Evolutionary conservation across 1,140 invertebrate genomes (phyloP).

Genomic region (Galleria mellonella): DNA sequence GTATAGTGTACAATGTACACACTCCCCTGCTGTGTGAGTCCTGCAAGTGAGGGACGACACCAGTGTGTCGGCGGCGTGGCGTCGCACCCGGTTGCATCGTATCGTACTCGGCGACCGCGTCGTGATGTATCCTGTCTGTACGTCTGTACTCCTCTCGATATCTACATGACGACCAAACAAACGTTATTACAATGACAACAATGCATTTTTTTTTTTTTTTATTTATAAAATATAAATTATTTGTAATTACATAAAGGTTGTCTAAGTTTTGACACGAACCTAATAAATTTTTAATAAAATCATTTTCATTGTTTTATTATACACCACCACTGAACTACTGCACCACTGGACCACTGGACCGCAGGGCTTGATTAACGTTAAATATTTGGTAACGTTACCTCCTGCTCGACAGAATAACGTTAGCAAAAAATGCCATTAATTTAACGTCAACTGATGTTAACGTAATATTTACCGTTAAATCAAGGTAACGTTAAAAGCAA

Average conservation of each 20-base stretch:
- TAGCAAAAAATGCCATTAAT: too few relatives aligned
- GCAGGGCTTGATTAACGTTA: too few relatives aligned
- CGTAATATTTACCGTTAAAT: too few relatives aligned
- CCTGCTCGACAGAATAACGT: too few relatives aligned
- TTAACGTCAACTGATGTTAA: too few relatives aligned
- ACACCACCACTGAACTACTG: background rate
- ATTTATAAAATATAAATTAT: conserved; percentile 2
- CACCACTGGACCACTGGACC: background rate
- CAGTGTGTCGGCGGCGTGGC: background rate
- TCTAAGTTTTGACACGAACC: conserved; percentile 48
- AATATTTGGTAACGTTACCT: too few relatives aligned
- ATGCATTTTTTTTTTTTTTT: conserved; percentile 4
- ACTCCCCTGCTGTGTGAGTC: background rate
- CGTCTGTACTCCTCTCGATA: background rate
- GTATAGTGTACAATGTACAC: conserved; percentile 2
- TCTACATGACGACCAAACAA: too few relatives aligned
- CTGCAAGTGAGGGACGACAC: conserved; percentile 4
- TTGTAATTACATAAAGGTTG: conserved; percentile 42
- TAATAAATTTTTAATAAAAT: conserved; percentile 29
- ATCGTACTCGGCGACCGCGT: background rate
- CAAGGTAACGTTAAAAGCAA: too few relatives aligned
- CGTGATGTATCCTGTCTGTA: background rate
- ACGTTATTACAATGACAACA: background rate
- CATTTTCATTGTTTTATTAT: background rate
- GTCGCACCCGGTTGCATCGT: conserved; percentile 12